Base-by-base conservation (phyloP, 2,797 vertebrate species). In the Malurus splendens region DNA sequence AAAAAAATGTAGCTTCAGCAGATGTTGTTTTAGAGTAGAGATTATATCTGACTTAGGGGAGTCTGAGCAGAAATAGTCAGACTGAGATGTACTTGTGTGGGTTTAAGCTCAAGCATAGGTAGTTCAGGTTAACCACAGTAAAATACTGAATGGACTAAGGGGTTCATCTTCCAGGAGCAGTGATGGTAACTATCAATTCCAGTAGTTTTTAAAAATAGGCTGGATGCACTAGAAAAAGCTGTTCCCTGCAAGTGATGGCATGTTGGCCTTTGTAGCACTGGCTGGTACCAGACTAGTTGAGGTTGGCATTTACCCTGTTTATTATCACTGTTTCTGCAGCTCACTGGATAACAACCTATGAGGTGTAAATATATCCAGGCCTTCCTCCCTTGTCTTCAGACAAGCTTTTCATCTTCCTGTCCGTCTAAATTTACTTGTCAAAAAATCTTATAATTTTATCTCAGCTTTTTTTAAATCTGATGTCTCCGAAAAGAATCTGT, bases 281-380 rank as follows among this genome's bases (percentile, higher is more conserved):
- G 10, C 17, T 18, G 33, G 36, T 14, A 28, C n/a, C 1, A 0
- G 39, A 27, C 8, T 16, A 15, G 24, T 20, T 14, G 10, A 59
- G 52, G 39, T 18, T 73, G 60, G 15, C 0, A 0, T 55, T 82
- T 60, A 30, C 36, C 30, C 15, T 56, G 1, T 25, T 44, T n/a
- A 9, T 75, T 19, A 7, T 1, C 33, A 5, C 2, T 4, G 39
- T 70, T 76, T 60, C 57, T 79, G 67, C 39, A 77, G 50, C 51
- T 50, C 12, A 2, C 24, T 64, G 74, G 23, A 5, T 50, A 67
- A 51, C 44, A 57, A 17, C 56, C 32, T 56, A 48, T 20, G 45
- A 87, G 56, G 22, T 36, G 22, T 32, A 45, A 70, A 56, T 28
- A n/a, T 30, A 25, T 16, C 41, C 42, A 54, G 50, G 47, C 56